phyloP scores from a whole-genome alignment of 2,888 invertebrate genomes.

The Apeira syringaria region DNA sequence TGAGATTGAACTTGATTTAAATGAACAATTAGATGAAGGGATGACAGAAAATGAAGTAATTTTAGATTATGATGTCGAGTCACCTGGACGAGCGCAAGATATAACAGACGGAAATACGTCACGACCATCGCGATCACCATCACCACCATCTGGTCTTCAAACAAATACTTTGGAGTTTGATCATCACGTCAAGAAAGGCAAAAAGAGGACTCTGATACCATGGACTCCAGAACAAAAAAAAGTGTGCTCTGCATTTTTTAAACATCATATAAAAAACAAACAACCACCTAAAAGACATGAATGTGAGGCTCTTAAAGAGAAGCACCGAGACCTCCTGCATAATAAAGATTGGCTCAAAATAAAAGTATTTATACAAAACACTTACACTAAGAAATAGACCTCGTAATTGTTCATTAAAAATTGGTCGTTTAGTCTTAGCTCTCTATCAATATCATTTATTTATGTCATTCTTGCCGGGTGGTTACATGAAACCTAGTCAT shows the following conservation, averaged over 20 bases:
- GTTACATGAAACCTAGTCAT: neutral
- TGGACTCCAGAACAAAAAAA: conserved; percentile 36
- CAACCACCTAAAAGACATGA: conserved; percentile 27
- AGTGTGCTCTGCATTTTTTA: conserved; percentile 26
- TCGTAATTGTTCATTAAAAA: neutral
- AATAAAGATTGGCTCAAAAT: conserved; percentile 32
- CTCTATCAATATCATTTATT: neutral
- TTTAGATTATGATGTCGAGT: neutral
- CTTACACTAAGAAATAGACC: conserved; percentile 6
- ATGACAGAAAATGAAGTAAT: conserved; percentile 26
- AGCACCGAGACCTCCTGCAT: conserved; percentile 12
- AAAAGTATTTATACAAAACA: conserved; percentile 28
- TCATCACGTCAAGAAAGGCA: neutral
- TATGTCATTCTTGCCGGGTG: neutral
- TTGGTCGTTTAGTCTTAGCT: too few species aligned
- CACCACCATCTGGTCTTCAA: conserved; percentile 5
- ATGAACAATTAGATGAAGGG: conserved; percentile 33
- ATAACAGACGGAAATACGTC: neutral
- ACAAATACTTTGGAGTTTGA: neutral
- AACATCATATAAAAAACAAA: conserved; percentile 18
- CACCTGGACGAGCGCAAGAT: neutral
- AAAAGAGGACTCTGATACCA: conserved; percentile 24
- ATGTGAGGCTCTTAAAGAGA: neutral
- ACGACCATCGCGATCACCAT: neutral
- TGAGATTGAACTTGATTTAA: conserved; percentile 32